Base-by-base conservation (phyloP, 2,113 vertebrate species). In the Pluvialis apricaria region DNA sequence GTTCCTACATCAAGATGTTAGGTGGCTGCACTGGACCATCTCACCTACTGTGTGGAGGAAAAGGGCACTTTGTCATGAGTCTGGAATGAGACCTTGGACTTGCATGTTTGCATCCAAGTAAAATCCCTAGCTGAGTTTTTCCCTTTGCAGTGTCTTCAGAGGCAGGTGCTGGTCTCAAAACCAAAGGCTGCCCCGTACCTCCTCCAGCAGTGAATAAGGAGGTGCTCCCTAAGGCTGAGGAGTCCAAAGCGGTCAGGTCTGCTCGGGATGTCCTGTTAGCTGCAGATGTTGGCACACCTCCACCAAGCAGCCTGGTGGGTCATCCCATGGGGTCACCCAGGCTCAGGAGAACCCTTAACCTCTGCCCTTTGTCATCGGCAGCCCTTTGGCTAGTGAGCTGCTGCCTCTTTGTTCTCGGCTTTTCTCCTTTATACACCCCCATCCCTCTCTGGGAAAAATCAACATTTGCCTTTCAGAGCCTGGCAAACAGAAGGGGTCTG, bases 381-480 rank as follows among this genome's bases (percentile, higher is more conserved):
- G 92, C 62, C 72, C 90, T 45, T 76, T 3, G 36, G 75, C 49
- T n/a, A 5, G n/a, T 7, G 78, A 11, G 24, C 70, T 0, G 10
- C 80, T 62, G 75, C 60, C 55, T 70, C 91, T 95, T 94, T 88
- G 87, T 87, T 92, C 84, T 64, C 9, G 0, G 29, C 51, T 94
- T 79, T 26, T 60, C 81, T 82, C 64, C 82, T 90, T 73, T 79
- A 20, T 55, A 16, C n/a, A 20, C 70, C 69, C 79, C 79, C 84
- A 61, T 34, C 51, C 45, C 60, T 92, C 79, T 90, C 92, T 96
- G 96, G 96, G 94, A 96, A 97, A 97, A 95, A 95, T 96, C 96
- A 97, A 95, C 91, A 96, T 97, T 97, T 97, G 86, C 94, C 88
- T 97, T 92, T 87, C 92, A 45, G 94, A 88, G 90, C 54, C 71